Percentiles rank a stretch among this genome's conserved stretches.
Conservation (phyloP, 1,140 invertebrate genomes). For the Polyergus mexicanus region DNA sequence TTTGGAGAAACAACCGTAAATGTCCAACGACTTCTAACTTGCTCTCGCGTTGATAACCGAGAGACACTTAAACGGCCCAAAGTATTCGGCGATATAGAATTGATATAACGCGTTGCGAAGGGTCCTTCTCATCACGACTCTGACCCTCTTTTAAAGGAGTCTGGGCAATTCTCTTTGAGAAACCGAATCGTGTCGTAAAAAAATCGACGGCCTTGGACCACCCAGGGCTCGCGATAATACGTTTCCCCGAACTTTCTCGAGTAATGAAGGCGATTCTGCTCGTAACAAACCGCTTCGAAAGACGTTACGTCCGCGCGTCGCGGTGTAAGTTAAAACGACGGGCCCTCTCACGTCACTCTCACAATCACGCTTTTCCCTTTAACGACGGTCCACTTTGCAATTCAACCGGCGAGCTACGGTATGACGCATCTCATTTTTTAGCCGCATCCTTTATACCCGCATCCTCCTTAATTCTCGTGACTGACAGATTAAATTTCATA, state of each 20-base stretch:
- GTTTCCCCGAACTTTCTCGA: slow-evolving; percentile 76
- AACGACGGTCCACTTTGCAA: slow-evolving; percentile 47
- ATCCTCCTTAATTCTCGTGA: slow-evolving; percentile 24
- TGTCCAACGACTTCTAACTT: neutral
- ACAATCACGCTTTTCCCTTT: slow-evolving; percentile 32
- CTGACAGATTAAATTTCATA: neutral
- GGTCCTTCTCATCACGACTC: neutral
- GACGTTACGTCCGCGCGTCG: slow-evolving; percentile 26
- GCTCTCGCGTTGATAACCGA: neutral
- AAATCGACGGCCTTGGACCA: slow-evolving; percentile 77
- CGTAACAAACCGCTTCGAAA: slow-evolving; percentile 70
- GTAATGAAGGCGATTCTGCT: slow-evolving; percentile 77
- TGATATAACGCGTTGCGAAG: slow-evolving; percentile 29
- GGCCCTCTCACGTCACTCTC: slow-evolving; percentile 3
- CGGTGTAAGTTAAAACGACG: slow-evolving; percentile 21
- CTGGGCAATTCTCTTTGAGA: slow-evolving; percentile 34
- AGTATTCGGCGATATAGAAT: slow-evolving; percentile 21
- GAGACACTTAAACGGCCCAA: neutral
- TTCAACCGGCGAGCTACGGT: slow-evolving; percentile 1
- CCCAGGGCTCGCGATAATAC: slow-evolving; percentile 72
- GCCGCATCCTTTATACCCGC: neutral
- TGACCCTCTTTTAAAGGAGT: slow-evolving; percentile 23
- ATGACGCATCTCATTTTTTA: slow-evolving; percentile 28
- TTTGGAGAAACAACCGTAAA: neutral
- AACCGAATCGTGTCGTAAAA: slow-evolving; percentile 72